Conservation (phyloP, 2,888 invertebrate species). For the Tetheella fluctuosa region DNA sequence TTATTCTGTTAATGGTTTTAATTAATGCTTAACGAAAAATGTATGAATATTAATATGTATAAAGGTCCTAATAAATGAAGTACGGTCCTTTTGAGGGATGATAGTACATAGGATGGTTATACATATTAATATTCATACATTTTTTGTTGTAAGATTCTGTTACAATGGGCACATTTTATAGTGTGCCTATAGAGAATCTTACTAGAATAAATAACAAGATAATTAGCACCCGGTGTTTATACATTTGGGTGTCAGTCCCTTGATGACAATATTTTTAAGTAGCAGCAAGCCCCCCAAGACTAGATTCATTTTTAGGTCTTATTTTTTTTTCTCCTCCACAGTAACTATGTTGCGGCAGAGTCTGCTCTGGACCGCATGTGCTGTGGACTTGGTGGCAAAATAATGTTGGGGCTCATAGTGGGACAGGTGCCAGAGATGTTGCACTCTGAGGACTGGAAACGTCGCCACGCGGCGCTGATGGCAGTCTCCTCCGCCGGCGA, state of each 20-base stretch:
- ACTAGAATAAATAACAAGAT: slow-evolving; percentile 71
- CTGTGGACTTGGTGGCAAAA: slow-evolving; percentile 97
- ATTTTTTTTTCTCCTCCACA: slow-evolving; percentile 55
- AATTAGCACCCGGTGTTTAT: slow-evolving; percentile 74
- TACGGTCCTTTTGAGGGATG: too few species aligned
- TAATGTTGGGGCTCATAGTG: slow-evolving; percentile 95
- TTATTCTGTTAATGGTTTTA: too few species aligned
- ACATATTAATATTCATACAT: not conserved
- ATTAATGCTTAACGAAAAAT: too few species aligned
- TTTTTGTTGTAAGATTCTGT: slow-evolving; percentile 56
- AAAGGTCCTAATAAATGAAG: too few species aligned
- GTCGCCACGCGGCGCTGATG: slow-evolving; percentile 98
- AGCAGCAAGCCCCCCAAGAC: not conserved
- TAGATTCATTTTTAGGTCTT: not conserved
- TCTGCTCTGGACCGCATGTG: slow-evolving; percentile 98
- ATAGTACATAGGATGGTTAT: too few species aligned
- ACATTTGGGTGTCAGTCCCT: slow-evolving; percentile 78
- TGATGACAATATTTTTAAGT: slow-evolving; percentile 54
- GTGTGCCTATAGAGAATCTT: slow-evolving; percentile 53
- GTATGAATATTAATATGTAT: too few species aligned
- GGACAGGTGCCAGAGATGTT: slow-evolving; percentile 94
- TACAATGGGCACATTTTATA: slow-evolving; percentile 43
- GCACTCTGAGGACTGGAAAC: slow-evolving; percentile 91
- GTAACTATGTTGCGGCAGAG: slow-evolving; percentile 97
- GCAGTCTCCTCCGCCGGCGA: slow-evolving; percentile 99